phyloP scores from a whole-genome alignment of 35 echinoderm and acorn worm species.

The Lytechinus pictus region DNA sequence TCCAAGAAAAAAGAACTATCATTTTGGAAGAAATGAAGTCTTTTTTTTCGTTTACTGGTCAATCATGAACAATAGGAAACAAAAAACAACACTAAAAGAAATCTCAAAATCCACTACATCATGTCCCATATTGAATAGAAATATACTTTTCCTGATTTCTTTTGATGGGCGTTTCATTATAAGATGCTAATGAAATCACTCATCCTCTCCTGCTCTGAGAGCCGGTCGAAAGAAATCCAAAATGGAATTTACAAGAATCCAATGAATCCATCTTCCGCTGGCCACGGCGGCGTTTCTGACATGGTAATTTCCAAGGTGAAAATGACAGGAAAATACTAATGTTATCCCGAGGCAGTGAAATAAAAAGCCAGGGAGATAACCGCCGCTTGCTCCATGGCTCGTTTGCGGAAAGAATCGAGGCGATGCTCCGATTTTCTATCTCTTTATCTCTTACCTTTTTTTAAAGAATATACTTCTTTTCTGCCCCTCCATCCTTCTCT shows the following conservation, averaged over 20 bases:
- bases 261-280: background rate
- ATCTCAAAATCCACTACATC: too few species aligned
- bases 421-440: background rate
- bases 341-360: background rate
- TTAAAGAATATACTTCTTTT: too few species aligned
- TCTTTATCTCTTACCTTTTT: background rate
- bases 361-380: background rate
- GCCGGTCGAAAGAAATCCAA: background rate
- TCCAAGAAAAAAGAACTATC: too few species aligned
- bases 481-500: background rate
- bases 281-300: background rate
- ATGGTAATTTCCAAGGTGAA: constrained; percentile 19
- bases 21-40: too few species aligned
- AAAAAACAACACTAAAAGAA: too few species aligned
- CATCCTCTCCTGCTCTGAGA: background rate
- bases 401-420: background rate
- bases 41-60: too few species aligned
- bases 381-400: background rate
- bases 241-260: background rate
- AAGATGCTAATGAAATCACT: background rate
- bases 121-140: background rate
- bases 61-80: too few species aligned
- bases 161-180: background rate
- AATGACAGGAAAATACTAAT: constrained; percentile 4
- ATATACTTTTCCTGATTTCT: background rate